These are phyloP conservation scores for Deroplatys truncata DNA, from an alignment of 2,888 invertebrate genomes.

Conservation along the genomic window DNA sequence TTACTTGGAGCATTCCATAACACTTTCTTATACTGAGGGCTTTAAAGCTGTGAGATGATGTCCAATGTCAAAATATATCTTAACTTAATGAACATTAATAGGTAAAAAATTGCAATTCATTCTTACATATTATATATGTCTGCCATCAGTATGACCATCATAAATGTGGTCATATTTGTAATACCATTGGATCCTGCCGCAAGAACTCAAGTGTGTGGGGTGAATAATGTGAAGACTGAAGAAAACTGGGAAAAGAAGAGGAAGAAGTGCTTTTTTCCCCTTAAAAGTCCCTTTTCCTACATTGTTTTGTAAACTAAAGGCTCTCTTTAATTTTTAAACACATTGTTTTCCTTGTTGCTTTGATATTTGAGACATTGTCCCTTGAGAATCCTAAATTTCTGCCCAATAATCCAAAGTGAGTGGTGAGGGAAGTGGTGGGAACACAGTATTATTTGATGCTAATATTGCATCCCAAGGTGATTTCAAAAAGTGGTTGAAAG, in stretches of 20 bases:
- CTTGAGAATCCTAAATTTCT: background rate
- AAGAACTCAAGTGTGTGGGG: background rate
- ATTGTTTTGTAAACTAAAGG: background rate
- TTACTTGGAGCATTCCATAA: background rate
- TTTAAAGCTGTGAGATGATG: background rate
- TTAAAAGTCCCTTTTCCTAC: background rate
- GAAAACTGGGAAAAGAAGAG: background rate
- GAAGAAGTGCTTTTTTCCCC: background rate
- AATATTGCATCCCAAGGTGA: background rate
- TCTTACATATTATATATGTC: slow-evolving; percentile 20
- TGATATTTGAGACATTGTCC: background rate
- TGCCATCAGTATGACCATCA: background rate
- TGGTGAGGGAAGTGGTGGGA: background rate
- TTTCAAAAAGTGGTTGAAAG: background rate
- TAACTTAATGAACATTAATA: background rate
- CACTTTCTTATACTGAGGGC: background rate
- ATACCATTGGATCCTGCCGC: background rate
- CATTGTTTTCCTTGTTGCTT: background rate
- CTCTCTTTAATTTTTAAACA: background rate
- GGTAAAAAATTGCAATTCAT: slow-evolving; percentile 1
- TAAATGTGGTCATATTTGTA: background rate
- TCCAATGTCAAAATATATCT: background rate
- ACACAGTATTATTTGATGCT: background rate
- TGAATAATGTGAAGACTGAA: background rate
- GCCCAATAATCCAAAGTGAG: background rate